phyloP scores from a whole-genome alignment of 1,140 invertebrate species.

The Melitaea cinxia region DNA sequence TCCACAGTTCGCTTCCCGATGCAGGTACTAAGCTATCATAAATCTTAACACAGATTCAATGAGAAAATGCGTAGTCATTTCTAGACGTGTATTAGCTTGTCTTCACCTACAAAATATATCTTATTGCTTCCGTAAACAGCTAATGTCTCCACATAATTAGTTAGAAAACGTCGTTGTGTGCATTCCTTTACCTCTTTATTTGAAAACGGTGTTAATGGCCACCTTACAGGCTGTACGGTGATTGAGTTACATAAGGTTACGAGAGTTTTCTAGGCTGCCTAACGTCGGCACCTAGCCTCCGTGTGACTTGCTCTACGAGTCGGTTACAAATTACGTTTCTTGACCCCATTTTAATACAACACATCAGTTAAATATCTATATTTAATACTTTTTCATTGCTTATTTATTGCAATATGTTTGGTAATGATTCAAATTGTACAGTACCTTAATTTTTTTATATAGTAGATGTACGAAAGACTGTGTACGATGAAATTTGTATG shows the following conservation, averaged over 20 bases:
- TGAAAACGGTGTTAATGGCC: constrained; percentile 36
- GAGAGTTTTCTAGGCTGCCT: constrained; percentile 20
- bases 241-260: constrained; percentile 27
- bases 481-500: too few species aligned
- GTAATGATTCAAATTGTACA: too few species aligned
- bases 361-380: too few species aligned
- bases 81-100: constrained; percentile 20
- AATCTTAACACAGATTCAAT: constrained; percentile 15
- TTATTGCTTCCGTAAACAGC: constrained; percentile 27
- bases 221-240: constrained; percentile 23
- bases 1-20: not conserved
- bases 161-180: constrained; percentile 26
- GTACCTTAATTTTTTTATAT: too few species aligned
- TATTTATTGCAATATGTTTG: too few species aligned
- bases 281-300: not conserved
- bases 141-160: constrained; percentile 23
- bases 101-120: constrained; percentile 23
- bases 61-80: constrained; percentile 17
- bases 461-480: too few species aligned
- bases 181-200: constrained; percentile 29
- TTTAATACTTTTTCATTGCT: too few species aligned
- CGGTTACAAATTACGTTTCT: not conserved
- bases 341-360: too few species aligned
- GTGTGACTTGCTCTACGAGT: not conserved
- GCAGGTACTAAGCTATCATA: not conserved